phyloP scores from a whole-genome alignment of 2,888 invertebrate genomes.

The Diarsia brunnea region DNA sequence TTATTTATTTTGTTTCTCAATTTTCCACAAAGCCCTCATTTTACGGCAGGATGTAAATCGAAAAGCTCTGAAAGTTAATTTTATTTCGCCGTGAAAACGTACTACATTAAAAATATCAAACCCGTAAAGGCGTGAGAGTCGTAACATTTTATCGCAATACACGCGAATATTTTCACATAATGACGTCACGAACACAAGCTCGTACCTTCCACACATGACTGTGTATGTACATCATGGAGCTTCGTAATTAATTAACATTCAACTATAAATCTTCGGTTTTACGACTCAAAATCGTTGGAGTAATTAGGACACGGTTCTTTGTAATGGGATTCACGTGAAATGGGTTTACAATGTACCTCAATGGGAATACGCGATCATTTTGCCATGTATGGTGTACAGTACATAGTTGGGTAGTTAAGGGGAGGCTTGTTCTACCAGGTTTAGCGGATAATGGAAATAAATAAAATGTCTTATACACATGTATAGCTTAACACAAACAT shows the following conservation, averaged over 20 bases:
- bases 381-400: constrained; percentile 3
- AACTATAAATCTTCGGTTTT: constrained; percentile 54
- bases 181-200: constrained; percentile 12
- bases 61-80: background rate
- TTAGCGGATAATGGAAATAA: background rate
- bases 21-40: background rate
- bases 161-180: constrained; percentile 33
- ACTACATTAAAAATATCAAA: constrained; percentile 31
- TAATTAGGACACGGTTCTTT: constrained; percentile 43
- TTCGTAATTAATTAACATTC: constrained; percentile 50
- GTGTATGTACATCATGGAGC: constrained; percentile 29
- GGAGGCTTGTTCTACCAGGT: background rate
- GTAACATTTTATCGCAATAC: constrained; percentile 37
- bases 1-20: background rate
- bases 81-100: constrained; percentile 3
- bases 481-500: background rate
- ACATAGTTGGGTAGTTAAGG: background rate
- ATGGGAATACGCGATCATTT: background rate
- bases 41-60: background rate
- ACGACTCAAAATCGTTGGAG: constrained; percentile 49
- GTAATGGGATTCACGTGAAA: constrained; percentile 21
- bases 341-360: constrained; percentile 6
- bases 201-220: constrained; percentile 6
- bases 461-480: background rate
- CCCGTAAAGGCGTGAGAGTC: constrained; percentile 13